Base-by-base conservation (phyloP, 2,113 vertebrate genomes). In the Accipiter cooperii region DNA sequence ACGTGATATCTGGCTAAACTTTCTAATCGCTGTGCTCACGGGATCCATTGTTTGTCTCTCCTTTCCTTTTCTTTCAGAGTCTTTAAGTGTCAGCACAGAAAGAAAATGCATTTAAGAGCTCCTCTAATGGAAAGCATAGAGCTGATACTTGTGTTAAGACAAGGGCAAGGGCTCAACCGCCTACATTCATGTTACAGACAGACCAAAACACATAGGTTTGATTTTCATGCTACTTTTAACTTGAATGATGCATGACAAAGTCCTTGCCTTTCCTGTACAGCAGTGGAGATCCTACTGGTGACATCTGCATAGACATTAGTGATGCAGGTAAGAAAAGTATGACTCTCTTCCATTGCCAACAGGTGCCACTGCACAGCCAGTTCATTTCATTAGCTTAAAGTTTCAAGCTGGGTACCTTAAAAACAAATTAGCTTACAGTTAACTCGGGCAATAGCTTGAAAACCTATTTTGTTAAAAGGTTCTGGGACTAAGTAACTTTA, bases 21-120 rank as follows among this genome's bases (percentile, higher is more conserved):
- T 75, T 38, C n/a, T n/a, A n/a, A 28, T 14, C 2, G 0, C 26
- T 18, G 10, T 44, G 17, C 10, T 64, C 51, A 31, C 0, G 1
- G 12, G 38, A 70, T 12, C 17, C 31, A 22, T 16, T 47, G 13
- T n/a, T 68, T 28, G 3, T 57, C 11, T 60, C 16, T 52, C 13
- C 18, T 83, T 5, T 42, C 42, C 22, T 70, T 42, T 79, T 52
- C 33, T 55, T 12, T 68, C 29, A 42, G 44, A 42, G 10, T 34
- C 33, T 64, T 46, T 19, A 79, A 58, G 29, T 7, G 11, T 52
- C 42, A 83, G 10, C 34, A 47, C 31, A 84, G 34, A 52, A 90
- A 68, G 16, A 75, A 79, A 66, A 2, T 0, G 2, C 44, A 49
- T 58, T 69, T 74, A 42, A 52, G 38, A 90, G 17, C 31, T 64